Conservation (phyloP, 2,113 vertebrate genomes). For the Kryptolebias marmoratus region DNA sequence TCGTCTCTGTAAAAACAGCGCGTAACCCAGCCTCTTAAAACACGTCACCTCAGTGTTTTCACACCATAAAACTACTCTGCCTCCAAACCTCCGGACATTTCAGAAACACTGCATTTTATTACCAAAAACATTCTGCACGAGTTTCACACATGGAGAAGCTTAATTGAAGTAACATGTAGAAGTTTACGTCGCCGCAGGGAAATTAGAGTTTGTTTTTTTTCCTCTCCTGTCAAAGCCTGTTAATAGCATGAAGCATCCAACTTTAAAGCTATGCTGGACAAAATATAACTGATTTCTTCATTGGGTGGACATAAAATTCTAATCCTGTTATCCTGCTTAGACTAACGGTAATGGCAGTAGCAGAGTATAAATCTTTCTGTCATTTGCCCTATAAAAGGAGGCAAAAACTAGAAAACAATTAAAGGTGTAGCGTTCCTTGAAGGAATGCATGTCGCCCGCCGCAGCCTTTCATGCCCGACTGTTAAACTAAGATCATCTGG, state of each 20-base stretch:
- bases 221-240: constrained; percentile 9
- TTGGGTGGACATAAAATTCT: not conserved
- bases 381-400: no score
- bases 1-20: constrained; percentile 23
- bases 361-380: no score
- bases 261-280: constrained; percentile 2
- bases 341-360: no score
- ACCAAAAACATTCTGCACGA: constrained; percentile 39
- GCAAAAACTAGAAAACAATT: no score
- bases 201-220: not conserved
- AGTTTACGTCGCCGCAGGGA: not conserved
- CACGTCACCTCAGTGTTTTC: constrained; percentile 25
- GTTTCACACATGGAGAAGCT: constrained; percentile 34
- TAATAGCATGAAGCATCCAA: not conserved
- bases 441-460: no score
- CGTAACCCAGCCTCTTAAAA: constrained; percentile 37
- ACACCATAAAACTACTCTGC: constrained; percentile 47
- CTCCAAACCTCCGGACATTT: constrained; percentile 44
- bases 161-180: constrained; percentile 46
- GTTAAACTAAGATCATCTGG: no score
- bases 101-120: constrained; percentile 26
- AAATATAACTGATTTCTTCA: constrained; percentile 1
- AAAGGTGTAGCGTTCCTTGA: no score
- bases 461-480: no score
- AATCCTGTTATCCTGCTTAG: not conserved